Evolutionary conservation across 2,888 invertebrate species (phyloP).

Genomic region (Tipula lateralis): DNA sequence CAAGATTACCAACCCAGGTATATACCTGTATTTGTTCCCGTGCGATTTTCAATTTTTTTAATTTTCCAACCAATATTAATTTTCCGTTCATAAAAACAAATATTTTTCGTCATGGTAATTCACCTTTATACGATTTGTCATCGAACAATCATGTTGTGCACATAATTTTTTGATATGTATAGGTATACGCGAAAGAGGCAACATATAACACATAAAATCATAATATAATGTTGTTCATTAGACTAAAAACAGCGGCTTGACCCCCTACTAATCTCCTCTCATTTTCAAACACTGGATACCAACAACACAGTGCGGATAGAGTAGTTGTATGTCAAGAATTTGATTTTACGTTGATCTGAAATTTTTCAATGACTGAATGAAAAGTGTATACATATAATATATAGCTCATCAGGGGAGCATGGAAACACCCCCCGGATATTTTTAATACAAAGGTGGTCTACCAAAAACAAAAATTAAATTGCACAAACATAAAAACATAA

Average conservation of each 20-base stretch:
- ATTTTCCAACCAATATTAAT: background rate
- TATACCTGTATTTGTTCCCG: background rate
- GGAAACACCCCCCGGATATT: background rate
- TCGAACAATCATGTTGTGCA: background rate
- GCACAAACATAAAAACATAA: background rate
- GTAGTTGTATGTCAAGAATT: background rate
- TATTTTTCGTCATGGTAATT: background rate
- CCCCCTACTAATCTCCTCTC: conserved; percentile 24
- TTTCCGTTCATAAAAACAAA: background rate
- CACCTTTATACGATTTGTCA: background rate
- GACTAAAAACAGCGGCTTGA: background rate
- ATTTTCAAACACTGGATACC: background rate
- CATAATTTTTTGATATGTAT: background rate
- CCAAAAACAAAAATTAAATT: background rate
- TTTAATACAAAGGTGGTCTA: background rate
- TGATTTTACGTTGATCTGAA: background rate
- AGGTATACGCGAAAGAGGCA: background rate
- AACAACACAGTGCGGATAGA: background rate
- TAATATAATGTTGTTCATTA: background rate
- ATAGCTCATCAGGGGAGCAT: background rate
- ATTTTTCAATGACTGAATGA: background rate
- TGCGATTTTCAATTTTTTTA: background rate
- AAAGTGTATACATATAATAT: background rate
- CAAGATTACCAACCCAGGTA: background rate
- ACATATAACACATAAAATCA: background rate